Evolutionary conservation across 2,888 invertebrate species (phyloP).

Genomic region (Microplitis deprimator): DNA sequence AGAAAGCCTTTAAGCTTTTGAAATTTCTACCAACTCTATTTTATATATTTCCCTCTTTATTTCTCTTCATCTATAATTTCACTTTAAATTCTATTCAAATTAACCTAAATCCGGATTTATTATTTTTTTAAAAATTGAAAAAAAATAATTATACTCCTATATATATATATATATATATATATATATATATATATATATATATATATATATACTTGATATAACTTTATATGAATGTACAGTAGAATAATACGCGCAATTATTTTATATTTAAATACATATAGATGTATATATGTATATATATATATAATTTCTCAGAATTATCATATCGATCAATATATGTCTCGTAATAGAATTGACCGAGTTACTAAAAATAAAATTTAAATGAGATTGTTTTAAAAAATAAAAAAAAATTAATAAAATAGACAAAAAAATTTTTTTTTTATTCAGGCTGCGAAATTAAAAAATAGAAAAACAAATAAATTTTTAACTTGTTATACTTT

Average conservation of each 20-base stretch:
- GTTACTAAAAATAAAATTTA: slow-evolving; percentile 10
- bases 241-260: background rate
- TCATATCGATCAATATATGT: slow-evolving; percentile 22
- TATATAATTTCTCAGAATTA: slow-evolving; percentile 33
- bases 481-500: too few species aligned
- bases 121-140: too few species aligned
- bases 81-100: background rate
- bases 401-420: background rate
- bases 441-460: background rate
- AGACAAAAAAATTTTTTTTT: background rate
- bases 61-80: background rate
- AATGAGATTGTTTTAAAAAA: slow-evolving; percentile 1
- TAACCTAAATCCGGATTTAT: background rate
- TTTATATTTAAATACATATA: slow-evolving; percentile 11
- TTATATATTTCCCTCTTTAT: background rate
- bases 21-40: background rate
- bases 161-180: too few species aligned
- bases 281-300: background rate
- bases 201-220: too few species aligned
- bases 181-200: too few species aligned
- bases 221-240: background rate
- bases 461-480: too few species aligned
- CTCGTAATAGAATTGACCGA: slow-evolving; percentile 35
- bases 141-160: too few species aligned
- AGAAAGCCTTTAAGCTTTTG: slow-evolving; percentile 53